Evolutionary conservation across 1,140 invertebrate species (phyloP).

Genomic region (Pomacea maculata): DNA sequence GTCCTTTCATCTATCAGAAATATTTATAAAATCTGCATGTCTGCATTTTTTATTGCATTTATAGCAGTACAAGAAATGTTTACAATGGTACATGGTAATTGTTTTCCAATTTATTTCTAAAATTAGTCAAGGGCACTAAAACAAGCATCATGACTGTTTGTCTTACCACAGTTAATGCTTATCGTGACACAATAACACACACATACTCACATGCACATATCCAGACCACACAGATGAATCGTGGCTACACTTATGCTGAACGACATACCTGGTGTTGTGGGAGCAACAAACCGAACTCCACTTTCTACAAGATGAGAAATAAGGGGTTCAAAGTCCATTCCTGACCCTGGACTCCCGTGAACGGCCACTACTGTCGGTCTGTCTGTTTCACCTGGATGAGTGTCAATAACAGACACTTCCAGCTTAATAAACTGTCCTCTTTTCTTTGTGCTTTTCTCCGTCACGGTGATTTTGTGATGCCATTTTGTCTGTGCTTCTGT

Average conservation of each 20-base stretch:
- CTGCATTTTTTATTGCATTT: no score
- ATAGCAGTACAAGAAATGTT: no score
- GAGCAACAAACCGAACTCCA: conserved; percentile 8
- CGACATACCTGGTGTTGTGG: conserved; percentile 16
- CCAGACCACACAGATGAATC: neutral
- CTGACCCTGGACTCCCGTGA: conserved; percentile 10
- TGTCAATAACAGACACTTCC: conserved; percentile 11
- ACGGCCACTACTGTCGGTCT: conserved; percentile 7
- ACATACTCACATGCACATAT: neutral
- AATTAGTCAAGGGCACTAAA: no score
- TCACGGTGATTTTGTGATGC: neutral
- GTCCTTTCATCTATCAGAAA: no score
- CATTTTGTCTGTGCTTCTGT: no score
- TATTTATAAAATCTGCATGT: no score
- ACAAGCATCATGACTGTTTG: no score
- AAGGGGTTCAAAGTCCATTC: conserved; percentile 14
- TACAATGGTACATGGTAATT: no score
- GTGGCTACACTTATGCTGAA: no score
- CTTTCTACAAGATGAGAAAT: conserved; percentile 6
- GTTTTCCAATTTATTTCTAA: no score
- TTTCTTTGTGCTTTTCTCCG: conserved; percentile 6
- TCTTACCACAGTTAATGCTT: no score
- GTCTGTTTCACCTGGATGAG: conserved; percentile 8
- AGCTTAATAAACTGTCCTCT: neutral
- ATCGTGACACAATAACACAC: neutral